A percentile compares a stretch with the other conserved stretches of the same genome.
Evolutionary conservation across 2,888 invertebrate genomes (phyloP).

Genomic region (Lasioglossum leucozonium): DNA sequence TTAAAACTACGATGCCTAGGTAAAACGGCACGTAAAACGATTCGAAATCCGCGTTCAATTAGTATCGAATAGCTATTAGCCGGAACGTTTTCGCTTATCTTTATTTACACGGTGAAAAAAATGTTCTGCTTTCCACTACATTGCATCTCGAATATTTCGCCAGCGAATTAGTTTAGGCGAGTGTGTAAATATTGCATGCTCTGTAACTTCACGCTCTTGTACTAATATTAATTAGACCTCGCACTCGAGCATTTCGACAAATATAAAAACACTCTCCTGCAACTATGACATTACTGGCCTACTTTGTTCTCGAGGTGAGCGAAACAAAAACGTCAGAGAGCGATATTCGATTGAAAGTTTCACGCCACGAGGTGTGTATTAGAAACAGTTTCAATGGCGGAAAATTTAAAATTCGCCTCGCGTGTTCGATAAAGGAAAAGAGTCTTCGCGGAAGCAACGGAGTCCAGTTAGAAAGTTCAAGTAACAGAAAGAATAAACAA

Average conservation of each 20-base stretch:
- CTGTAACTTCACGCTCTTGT: background rate
- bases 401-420: background rate
- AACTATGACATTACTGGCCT: background rate
- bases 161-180: background rate
- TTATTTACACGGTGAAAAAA: background rate
- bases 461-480: constrained; percentile 30
- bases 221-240: background rate
- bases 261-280: background rate
- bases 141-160: background rate
- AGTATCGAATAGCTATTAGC: background rate
- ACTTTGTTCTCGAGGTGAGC: background rate
- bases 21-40: background rate
- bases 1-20: background rate
- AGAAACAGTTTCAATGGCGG: background rate
- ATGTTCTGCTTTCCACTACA: constrained; percentile 2
- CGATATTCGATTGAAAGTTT: background rate
- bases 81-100: background rate
- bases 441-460: background rate
- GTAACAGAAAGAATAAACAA: background rate
- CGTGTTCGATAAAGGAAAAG: background rate
- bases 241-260: background rate
- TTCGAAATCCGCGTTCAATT: background rate
- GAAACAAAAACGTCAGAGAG: background rate
- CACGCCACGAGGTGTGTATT: background rate
- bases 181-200: background rate